These are phyloP conservation scores for Spea multiplicata DNA, from an alignment of 2,113 vertebrate genomes.

Conservation along the genomic window DNA sequence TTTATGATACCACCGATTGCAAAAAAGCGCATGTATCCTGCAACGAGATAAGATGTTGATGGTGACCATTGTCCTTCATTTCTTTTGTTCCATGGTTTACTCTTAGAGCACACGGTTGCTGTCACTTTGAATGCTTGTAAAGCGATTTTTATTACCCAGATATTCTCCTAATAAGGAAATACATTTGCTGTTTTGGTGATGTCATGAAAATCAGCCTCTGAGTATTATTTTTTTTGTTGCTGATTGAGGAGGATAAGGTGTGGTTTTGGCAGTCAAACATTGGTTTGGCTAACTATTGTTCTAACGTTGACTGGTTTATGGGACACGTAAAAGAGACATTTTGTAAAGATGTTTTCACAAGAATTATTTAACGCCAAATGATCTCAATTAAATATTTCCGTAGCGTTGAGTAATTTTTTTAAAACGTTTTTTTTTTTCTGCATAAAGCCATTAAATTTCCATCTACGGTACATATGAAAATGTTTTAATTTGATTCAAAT, in stretches of 20 bases:
- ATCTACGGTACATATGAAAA: too few relatives aligned
- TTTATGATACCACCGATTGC: too few relatives aligned
- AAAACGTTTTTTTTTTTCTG: neutral
- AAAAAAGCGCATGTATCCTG: too few relatives aligned
- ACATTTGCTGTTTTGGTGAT: conserved; percentile 56
- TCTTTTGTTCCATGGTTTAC: conserved; percentile 50
- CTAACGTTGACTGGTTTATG: conserved; percentile 58
- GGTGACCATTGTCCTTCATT: conserved; percentile 24
- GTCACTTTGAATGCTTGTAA: conserved; percentile 46
- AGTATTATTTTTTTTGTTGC: conserved; percentile 56
- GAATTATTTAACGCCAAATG: neutral
- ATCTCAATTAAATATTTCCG: conserved; percentile 29
- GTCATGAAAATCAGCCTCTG: conserved; percentile 58
- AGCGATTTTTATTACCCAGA: conserved; percentile 45
- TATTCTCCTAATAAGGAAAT: conserved; percentile 72
- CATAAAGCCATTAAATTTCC: neutral
- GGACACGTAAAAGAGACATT: conserved; percentile 16
- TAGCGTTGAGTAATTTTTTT: neutral
- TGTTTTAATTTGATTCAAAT: too few relatives aligned
- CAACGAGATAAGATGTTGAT: too few relatives aligned
- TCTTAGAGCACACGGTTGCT: conserved; percentile 60
- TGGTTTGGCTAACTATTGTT: conserved; percentile 65
- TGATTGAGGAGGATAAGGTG: conserved; percentile 70
- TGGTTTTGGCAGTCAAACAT: conserved; percentile 64
- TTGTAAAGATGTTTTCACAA: conserved; percentile 46